A percentile compares a stretch with the other conserved stretches of the same genome.
phyloP scores from a whole-genome alignment of 2,113 vertebrate genomes.

The Suncus etruscus region DNA sequence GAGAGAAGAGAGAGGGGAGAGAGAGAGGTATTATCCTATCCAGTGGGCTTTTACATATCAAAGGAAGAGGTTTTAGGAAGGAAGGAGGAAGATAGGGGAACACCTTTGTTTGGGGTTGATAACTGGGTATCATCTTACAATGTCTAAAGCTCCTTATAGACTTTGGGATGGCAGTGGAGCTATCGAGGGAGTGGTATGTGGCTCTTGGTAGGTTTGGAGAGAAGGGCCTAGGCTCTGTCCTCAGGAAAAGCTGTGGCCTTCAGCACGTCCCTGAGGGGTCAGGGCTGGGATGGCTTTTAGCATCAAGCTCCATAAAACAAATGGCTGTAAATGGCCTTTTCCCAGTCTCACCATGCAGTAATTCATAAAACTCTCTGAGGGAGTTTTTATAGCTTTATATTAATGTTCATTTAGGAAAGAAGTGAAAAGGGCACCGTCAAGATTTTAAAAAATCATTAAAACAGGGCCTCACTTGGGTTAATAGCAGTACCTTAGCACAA shows the following conservation, averaged over 20 bases:
- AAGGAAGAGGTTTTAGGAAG: no score
- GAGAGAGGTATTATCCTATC: no score
- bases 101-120: no score
- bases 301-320: conserved; percentile 71
- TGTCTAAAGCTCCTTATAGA: neutral
- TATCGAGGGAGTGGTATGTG: neutral
- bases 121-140: no score
- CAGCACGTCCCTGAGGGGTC: conserved; percentile 37
- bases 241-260: neutral
- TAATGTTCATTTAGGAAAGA: conserved; percentile 82
- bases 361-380: conserved; percentile 69
- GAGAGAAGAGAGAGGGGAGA: no score
- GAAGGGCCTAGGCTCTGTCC: neutral
- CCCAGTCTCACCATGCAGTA: conserved; percentile 50
- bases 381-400: conserved; percentile 75
- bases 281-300: conserved; percentile 25
- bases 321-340: conserved; percentile 74
- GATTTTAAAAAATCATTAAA: conserved; percentile 77
- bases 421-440: conserved; percentile 79
- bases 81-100: no score
- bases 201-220: neutral
- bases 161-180: neutral
- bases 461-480: conserved; percentile 55
- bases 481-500: conserved; percentile 55
- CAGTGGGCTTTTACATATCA: no score